Evolutionary conservation across 2,888 invertebrate species (phyloP).

Genomic region (Dasypolia templi): DNA sequence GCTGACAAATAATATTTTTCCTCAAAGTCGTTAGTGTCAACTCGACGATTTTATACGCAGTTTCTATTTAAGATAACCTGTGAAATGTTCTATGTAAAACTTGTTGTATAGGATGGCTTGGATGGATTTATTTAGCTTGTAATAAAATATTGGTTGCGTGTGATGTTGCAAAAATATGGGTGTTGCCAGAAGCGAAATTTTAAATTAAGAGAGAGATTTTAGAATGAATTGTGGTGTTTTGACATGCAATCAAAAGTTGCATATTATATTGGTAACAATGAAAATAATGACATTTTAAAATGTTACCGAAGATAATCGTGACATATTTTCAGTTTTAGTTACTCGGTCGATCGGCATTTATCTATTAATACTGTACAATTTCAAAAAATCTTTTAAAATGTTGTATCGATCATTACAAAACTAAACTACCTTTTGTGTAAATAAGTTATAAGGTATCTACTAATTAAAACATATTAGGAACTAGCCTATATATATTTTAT

Average conservation of each 20-base stretch:
- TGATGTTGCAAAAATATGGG: slow-evolving; percentile 44
- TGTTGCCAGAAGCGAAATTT: slow-evolving; percentile 48
- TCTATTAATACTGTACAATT: too few relatives aligned
- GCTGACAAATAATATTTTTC: slow-evolving; percentile 72
- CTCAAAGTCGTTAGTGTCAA: slow-evolving; percentile 67
- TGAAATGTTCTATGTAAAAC: slow-evolving; percentile 51
- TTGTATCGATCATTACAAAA: too few relatives aligned
- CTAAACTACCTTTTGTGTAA: too few relatives aligned
- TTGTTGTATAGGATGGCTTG: slow-evolving; percentile 36
- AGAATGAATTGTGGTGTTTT: slow-evolving; percentile 38
- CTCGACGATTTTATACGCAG: slow-evolving; percentile 65
- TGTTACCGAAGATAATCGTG: neutral
- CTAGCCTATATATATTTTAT: too few relatives aligned
- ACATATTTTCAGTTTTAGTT: neutral
- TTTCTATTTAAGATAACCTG: slow-evolving; percentile 68
- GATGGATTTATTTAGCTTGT: slow-evolving; percentile 36
- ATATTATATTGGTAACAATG: neutral
- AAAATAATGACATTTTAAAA: neutral
- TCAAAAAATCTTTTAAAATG: too few relatives aligned
- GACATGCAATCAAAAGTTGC: slow-evolving; percentile 31
- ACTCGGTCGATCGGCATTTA: too few relatives aligned
- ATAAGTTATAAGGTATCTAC: too few relatives aligned
- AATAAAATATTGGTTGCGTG: slow-evolving; percentile 55
- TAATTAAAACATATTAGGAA: too few relatives aligned
- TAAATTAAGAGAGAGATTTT: slow-evolving; percentile 17